A percentile compares a stretch with the other conserved stretches of the same genome.
Evolutionary conservation across 2,113 vertebrate genomes (phyloP).

Genomic region (Eira barbara): DNA sequence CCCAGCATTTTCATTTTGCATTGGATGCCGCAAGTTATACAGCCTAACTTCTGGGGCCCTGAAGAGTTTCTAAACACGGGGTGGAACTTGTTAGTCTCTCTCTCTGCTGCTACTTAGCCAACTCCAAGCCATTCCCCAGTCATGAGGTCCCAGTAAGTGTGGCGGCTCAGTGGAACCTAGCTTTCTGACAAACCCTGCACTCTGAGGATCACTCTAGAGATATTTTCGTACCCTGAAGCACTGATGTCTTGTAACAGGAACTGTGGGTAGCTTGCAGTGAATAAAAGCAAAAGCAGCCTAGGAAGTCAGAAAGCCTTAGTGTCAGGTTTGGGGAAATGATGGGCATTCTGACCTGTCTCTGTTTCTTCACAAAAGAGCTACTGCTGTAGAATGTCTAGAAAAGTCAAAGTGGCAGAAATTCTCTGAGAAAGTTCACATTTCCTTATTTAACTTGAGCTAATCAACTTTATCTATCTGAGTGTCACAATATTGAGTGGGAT

Average conservation of each 20-base stretch:
- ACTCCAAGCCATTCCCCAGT: background rate
- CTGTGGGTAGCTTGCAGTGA: background rate
- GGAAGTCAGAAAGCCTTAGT: background rate
- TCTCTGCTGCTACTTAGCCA: background rate
- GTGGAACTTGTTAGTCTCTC: background rate
- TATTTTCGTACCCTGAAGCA: slow-evolving; percentile 33
- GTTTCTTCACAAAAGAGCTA: background rate
- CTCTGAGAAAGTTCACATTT: background rate
- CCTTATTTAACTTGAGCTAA: background rate
- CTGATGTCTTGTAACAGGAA: background rate
- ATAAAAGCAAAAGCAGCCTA: background rate
- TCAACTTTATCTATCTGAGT: background rate
- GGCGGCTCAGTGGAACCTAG: background rate
- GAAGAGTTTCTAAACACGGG: slow-evolving; percentile 2
- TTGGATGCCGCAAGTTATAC: background rate
- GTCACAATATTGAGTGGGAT: background rate
- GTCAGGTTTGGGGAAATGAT: background rate
- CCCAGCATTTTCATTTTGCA: slow-evolving; percentile 3
- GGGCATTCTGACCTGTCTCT: background rate
- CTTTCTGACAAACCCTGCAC: background rate
- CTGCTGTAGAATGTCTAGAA: background rate
- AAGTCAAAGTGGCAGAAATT: background rate
- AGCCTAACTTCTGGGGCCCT: background rate
- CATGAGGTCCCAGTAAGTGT: background rate
- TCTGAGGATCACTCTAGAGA: background rate